A percentile compares a stretch with the other conserved stretches of the same genome.
Evolutionary conservation across 2,888 invertebrate species (phyloP).

Genomic region (Parthenolecanium corni): DNA sequence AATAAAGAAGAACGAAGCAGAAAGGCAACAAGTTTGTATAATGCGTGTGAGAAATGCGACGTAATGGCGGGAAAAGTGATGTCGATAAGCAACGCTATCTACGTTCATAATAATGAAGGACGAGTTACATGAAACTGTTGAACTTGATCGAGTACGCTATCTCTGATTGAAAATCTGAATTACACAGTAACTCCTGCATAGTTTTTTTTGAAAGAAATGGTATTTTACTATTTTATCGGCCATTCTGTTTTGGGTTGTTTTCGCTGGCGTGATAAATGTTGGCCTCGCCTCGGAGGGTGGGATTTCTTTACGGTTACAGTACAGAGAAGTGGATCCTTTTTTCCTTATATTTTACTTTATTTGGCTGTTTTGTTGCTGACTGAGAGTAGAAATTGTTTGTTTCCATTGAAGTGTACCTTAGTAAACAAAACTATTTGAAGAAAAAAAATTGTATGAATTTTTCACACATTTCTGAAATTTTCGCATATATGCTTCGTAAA

Average conservation of each 20-base stretch:
- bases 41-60: no score
- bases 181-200: neutral
- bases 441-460: neutral
- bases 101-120: no score
- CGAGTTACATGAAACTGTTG: no score
- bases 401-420: neutral
- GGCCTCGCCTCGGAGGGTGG: no score
- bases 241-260: slow-evolving; percentile 9
- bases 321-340: neutral
- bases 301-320: no score
- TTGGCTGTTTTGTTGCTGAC: neutral
- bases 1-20: no score
- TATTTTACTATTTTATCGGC: slow-evolving; percentile 15
- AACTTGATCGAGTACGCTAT: no score
- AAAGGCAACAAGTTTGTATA: no score
- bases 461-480: neutral
- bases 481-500: neutral
- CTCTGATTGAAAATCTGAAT: no score
- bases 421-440: neutral
- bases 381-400: neutral
- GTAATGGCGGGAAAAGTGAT: no score
- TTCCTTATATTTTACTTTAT: neutral
- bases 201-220: neutral
- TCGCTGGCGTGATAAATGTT: neutral
- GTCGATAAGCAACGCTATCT: no score